Evolutionary conservation across 2,888 invertebrate species (phyloP), one percentile per base, ranked within the genome.

Genomic region (Cataglyphis albicans): DNA sequence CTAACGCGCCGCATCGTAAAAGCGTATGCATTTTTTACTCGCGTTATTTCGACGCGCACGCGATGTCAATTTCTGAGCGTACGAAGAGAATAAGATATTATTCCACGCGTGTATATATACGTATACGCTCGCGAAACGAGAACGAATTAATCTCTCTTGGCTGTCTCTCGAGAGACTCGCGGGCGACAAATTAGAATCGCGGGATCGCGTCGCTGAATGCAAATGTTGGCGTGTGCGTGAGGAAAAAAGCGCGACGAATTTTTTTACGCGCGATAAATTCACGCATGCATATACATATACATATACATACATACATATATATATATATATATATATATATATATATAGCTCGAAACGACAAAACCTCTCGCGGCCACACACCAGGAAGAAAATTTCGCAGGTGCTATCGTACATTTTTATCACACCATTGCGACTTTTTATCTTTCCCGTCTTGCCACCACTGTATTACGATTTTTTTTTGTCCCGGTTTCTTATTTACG

Each of bases 11-110:
- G 73, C 72, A 55, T 18, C 78, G 72, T 72, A 59, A 80, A 72
- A 80, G 78, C 78, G 41, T 48, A 80, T 80, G 73, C 78, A 80
- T 80, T 72, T 80, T 80, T 72, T 44, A 80, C 73, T 72, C 59
- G 73, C 78, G 73, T 21, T 72, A 80, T 61, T 80, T 80, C 73
- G 59, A 59, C 59, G 78, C 76, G 68, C 44, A 78, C 78, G 78
- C 78, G 44, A 80, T 32, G 73, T 80, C 78, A 72, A 72, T 80
- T 72, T 32, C 59, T 78, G 44, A 78, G 59, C 29, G 73, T 57
- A 25, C 12, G 73, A 59, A 72, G 59, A 78, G 73, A 72, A 72
- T 59, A 44, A 78, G 59, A 59, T 72, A 78, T 72, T 70, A 78
- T 70, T n/a, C 59, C 44, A 4, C 52, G 72, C 32, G 44, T 74